Evolutionary conservation across 1,140 invertebrate genomes (phyloP).

Genomic region (Neodiprion fabricii): DNA sequence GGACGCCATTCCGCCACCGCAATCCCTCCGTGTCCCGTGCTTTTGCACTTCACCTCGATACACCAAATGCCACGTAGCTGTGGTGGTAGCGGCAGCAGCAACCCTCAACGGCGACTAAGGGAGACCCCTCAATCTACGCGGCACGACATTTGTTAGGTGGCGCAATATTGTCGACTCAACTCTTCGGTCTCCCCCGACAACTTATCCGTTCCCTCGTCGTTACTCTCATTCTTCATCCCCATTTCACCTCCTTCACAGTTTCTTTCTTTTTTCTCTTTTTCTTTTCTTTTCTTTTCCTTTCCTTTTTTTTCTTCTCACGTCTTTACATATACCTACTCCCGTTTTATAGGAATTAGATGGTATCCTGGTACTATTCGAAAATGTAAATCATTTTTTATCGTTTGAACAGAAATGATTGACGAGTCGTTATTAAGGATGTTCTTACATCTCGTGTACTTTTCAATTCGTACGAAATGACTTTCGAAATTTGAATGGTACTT

Average conservation of each 20-base stretch:
- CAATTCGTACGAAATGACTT: too few relatives aligned
- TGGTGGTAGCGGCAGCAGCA: neutral
- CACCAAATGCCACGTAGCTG: neutral
- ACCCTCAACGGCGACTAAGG: neutral
- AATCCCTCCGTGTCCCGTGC: neutral
- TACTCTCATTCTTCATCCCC: neutral
- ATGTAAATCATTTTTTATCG: too few relatives aligned
- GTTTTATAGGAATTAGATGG: neutral
- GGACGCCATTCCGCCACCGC: neutral
- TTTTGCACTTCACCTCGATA: neutral
- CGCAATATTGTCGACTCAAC: neutral
- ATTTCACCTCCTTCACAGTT: neutral
- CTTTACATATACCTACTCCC: neutral
- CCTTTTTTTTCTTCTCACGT: neutral
- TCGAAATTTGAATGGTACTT: too few relatives aligned
- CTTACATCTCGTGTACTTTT: too few relatives aligned
- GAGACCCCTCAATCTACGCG: constrained; percentile 1
- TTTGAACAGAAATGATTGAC: too few relatives aligned
- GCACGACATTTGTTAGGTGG: constrained; percentile 4
- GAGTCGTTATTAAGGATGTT: too few relatives aligned
- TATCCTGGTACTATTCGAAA: too few relatives aligned
- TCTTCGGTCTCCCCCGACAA: neutral
- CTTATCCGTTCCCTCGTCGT: neutral
- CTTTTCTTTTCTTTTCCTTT: neutral
- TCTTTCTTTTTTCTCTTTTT: neutral